Base-by-base conservation (phyloP, 2,797 vertebrate genomes). In the Urocyon cinereoargenteus region DNA sequence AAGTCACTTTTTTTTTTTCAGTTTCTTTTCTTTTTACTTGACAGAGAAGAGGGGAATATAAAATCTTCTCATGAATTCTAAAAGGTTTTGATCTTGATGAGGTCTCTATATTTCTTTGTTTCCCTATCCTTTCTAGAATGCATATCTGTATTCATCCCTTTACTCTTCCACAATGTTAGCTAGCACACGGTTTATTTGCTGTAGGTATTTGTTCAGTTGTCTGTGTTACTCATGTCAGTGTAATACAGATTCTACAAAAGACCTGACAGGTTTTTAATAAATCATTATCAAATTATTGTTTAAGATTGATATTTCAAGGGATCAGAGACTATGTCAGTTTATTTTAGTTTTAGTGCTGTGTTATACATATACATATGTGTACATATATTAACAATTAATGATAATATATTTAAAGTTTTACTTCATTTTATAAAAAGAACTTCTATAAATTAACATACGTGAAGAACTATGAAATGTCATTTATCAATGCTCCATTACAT, bases 171-270 rank as follows among this genome's bases (percentile, higher is more conserved):
- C 59, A 62, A 86, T 51, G 12, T 83, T 66, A 86, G 53, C 6
- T 91, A 83, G 2, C 45, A 59, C 16, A 21, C 40, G 55, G n/a
- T 81, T 84, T 95, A 79, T 77, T 91, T 86, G 78, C 28, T 24
- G 70, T 22, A 73, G 22, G 34, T 94, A 86, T 72, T 93, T 96
- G 34, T 84, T 97, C 77, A 83, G 86, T 57, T 88, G 28, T 96
- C 73, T 87, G n/a, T 85, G 24, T 78, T 57, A 31, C 72, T 95
- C 51, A 62, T 7, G 13, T 45, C 3, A 2, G 53, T 66, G 5
- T 64, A 85, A 70, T 45, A 53, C 28, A 89, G 66, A 45, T n/a
- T 84, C 57, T 28, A 87, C 16, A 81, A 51, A 31, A 93, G 9
- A 73, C 14, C 13, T 81, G 18, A 51, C n/a, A 51, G 15, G n/a